Conservation (phyloP, 2,113 vertebrate species). For the Ochotona curzoniae region DNA sequence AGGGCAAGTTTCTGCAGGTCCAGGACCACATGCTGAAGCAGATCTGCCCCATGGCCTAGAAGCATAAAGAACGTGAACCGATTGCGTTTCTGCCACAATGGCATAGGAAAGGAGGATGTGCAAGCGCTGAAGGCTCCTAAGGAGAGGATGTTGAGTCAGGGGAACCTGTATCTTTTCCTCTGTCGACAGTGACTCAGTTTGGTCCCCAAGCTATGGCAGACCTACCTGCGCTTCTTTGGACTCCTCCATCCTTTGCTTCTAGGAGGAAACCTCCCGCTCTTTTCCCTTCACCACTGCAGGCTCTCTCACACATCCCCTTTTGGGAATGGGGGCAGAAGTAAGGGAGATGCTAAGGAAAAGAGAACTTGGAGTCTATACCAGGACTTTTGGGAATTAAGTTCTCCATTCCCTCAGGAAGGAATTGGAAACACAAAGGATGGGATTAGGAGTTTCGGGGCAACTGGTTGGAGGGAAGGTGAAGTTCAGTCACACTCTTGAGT, state of each 20-base stretch:
- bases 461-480: constrained; percentile 36
- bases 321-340: not conserved
- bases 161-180: constrained; percentile 64
- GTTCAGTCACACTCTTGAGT: constrained; percentile 62
- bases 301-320: constrained; percentile 78
- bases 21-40: constrained; percentile 82
- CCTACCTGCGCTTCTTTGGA: constrained; percentile 78
- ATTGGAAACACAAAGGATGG: constrained; percentile 53
- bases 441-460: constrained; percentile 8
- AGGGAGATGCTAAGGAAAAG: not conserved
- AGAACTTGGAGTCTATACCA: not conserved
- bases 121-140: constrained; percentile 56
- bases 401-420: constrained; percentile 48
- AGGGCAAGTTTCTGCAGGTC: constrained; percentile 81
- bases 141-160: constrained; percentile 74
- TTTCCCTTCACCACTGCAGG: constrained; percentile 64
- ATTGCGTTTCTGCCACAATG: constrained; percentile 87
- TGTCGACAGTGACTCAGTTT: constrained; percentile 64
- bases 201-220: constrained; percentile 67
- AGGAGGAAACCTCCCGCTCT: constrained; percentile 76
- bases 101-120: constrained; percentile 84
- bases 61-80: constrained; percentile 81
- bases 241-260: constrained; percentile 72
- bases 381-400: constrained; percentile 25
- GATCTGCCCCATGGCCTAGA: constrained; percentile 81